Conservation (phyloP, 2,797 vertebrate species). For the Spea hammondii region DNA sequence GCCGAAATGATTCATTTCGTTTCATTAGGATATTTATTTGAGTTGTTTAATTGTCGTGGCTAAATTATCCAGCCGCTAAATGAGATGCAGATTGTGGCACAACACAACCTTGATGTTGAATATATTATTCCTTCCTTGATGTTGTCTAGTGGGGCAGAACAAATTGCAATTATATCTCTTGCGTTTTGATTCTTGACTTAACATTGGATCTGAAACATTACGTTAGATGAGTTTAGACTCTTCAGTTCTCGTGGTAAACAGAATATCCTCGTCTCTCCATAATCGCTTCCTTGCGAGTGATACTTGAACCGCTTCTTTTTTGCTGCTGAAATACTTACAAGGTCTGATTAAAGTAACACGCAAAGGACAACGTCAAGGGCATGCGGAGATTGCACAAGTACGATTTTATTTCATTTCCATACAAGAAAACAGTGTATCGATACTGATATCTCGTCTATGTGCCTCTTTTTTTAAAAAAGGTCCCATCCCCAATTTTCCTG, state of each 20-base stretch:
- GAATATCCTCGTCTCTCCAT: conserved; percentile 23
- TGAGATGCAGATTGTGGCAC: conserved; percentile 65
- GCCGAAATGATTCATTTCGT: conserved; percentile 57
- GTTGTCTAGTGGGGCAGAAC: conserved; percentile 59
- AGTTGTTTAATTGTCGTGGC: conserved; percentile 64
- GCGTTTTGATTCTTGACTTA: conserved; percentile 64
- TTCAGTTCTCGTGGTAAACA: conserved; percentile 43
- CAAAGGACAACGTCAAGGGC: conserved; percentile 45
- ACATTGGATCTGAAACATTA: conserved; percentile 60
- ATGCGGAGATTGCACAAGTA: conserved; percentile 3
- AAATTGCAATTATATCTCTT: conserved; percentile 69
- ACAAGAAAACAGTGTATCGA: no score
- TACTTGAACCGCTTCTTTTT: conserved; percentile 23
- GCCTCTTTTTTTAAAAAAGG: no score
- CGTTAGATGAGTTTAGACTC: conserved; percentile 57
- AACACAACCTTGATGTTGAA: conserved; percentile 60
- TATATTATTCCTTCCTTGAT: conserved; percentile 65
- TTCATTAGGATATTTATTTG: conserved; percentile 63
- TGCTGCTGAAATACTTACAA: not conserved
- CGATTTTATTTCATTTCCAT: no score
- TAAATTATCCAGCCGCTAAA: conserved; percentile 68
- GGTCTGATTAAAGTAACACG: conserved; percentile 27
- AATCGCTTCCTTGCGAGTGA: conserved; percentile 26
- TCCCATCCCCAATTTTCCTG: no score
- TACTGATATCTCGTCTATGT: no score